Base-by-base conservation (phyloP, 1,140 invertebrate species). In the Dendroctonus ponderosae region DNA sequence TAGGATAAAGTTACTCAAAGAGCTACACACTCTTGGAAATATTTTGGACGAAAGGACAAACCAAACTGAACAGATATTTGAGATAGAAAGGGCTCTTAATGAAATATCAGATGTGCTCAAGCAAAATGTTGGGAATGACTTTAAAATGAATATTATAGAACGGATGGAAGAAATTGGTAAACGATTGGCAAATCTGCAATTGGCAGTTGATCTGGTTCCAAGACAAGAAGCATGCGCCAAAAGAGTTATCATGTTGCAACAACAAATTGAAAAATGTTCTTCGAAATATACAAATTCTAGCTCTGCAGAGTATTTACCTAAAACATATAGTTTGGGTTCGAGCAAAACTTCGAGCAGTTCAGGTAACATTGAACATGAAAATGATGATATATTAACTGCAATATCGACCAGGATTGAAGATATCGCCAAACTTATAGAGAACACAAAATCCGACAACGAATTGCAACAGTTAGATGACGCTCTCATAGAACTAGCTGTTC, bases 21-120 rank as follows among this genome's bases (percentile, higher is more conserved):
- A 73, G 1, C 49, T 69, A 3, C 62, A 70, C 39, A 38, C 56
- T 0, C 56, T 63, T 14, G 56, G 58, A 37, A 53, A 71, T 46
- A 49, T 70, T 11, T 48, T 73, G 12, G 67, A 71, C 14, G 60
- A 70, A 39, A 58, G 65, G 52, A 60, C 68, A 40, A 54, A 49
- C 8, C 56, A 71, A 61, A 66, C 65, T 38, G 52, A 73, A 53
- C 48, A 67, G 43, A 48, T 73, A 15, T 26, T 51, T 12, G n/a
- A 66, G 39, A 15, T 65, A n/a, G 69, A 70, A 46, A 38, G 59
- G 44, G n/a, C 5, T 7, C 12, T 70, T 6, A 39, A 61, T 52
- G 40, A 66, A 26, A 39, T 62, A 7, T 58, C 66, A 12, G 3
- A 7, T n/a, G 26, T 54, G 40, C 6, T 64, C 9, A 41, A 64